Percentiles rank a stretch among this genome's conserved stretches.
phyloP scores from a whole-genome alignment of 53 echinoderm and acorn worm species.

The Luidia sarsii region DNA sequence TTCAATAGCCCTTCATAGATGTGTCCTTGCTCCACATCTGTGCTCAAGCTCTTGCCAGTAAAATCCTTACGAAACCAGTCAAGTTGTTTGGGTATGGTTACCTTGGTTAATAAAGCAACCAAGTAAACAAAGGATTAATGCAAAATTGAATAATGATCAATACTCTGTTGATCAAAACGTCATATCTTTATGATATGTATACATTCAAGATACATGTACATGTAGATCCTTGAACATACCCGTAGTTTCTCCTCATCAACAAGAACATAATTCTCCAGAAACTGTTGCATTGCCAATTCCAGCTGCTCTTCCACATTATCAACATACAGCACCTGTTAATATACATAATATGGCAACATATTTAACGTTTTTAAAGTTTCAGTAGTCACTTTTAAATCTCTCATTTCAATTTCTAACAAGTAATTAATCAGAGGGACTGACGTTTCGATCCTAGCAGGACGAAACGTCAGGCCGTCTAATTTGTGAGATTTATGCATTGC shows the following conservation, averaged over 20 bases:
- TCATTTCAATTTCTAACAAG: no score
- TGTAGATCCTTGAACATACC: constrained; percentile 52
- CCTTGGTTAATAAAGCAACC: constrained; percentile 27
- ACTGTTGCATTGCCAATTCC: constrained; percentile 78
- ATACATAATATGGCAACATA: not conserved
- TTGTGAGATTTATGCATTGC: no score
- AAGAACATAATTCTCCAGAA: constrained; percentile 68
- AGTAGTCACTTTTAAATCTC: no score
- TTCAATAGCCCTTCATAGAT: constrained; percentile 81
- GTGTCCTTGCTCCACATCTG: constrained; percentile 66
- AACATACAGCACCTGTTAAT: constrained; percentile 61
- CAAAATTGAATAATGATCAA: no score
- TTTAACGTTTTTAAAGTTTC: no score
- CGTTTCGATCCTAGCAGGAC: no score
- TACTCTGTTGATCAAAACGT: no score
- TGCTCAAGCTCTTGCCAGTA: constrained; percentile 69
- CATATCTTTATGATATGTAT: no score
- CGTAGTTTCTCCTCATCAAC: constrained; percentile 73
- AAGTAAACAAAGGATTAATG: no score
- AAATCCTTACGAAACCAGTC: constrained; percentile 97
- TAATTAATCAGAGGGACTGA: no score
- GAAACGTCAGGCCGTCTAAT: no score
- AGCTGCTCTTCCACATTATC: constrained; percentile 83
- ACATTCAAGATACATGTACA: no score
- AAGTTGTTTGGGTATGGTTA: constrained; percentile 81